phyloP scores from a whole-genome alignment of 2,797 vertebrate genomes.

The Pipistrellus pygmaeus region DNA sequence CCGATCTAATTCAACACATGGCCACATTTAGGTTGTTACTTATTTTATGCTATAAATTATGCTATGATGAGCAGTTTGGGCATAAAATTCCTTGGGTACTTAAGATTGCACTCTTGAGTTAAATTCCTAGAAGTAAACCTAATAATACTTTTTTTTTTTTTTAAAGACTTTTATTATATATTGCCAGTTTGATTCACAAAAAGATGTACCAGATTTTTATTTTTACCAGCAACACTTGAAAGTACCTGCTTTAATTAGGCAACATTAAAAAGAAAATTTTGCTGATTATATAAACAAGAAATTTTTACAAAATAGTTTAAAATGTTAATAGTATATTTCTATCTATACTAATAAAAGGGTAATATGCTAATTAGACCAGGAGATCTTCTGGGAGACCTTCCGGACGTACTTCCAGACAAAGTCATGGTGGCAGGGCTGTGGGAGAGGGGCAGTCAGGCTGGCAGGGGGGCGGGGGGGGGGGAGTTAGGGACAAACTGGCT shows the following conservation, averaged over 20 bases:
- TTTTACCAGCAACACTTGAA: neutral
- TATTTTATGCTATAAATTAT: conserved; percentile 24
- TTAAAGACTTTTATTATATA: neutral
- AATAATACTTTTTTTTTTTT: conserved; percentile 31
- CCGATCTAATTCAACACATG: neutral
- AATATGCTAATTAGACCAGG: no score
- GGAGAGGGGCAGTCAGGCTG: no score
- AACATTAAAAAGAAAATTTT: conserved; percentile 51
- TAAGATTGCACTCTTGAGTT: conserved; percentile 19
- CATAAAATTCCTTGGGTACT: neutral
- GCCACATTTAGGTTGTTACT: neutral
- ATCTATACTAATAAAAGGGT: neutral
- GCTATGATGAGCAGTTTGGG: neutral
- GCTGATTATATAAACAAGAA: conserved; percentile 15
- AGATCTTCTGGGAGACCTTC: no score
- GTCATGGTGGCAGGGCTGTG: no score
- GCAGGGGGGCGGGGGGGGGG: no score
- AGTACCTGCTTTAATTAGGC: conserved; percentile 50
- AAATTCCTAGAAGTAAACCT: conserved; percentile 34
- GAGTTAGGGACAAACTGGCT: no score
- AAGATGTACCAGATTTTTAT: conserved; percentile 2
- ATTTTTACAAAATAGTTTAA: conserved; percentile 24
- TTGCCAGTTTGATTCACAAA: conserved; percentile 14
- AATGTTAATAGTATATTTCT: conserved; percentile 17
- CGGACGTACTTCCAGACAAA: no score